Evolutionary conservation across 2,888 invertebrate species (phyloP), one percentile per base, ranked within the genome.

Genomic region (Orchestes rusci): DNA sequence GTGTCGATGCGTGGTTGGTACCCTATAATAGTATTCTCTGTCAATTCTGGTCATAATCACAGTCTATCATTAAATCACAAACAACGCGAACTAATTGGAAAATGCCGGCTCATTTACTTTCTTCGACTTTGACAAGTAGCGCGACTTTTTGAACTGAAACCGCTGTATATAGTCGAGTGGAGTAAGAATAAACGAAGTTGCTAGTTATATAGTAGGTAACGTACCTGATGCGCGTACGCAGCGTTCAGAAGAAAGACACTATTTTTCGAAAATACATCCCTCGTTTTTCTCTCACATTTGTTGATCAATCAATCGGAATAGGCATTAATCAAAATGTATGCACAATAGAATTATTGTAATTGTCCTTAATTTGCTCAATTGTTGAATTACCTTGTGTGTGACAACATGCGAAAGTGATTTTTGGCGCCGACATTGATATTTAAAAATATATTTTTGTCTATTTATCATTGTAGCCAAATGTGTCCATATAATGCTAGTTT

Each of bases 11-110:
- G 36, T 44, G 16, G 51, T 48, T 15, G 45, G 49, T 33, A 54
- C 54, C 52, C 55, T 55, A 51, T 34, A 55, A 54, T 56, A 55
- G 35, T 54, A 47, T 47, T 52, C 51, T 40, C 50, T 50, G 35
- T 53, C 55, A 53, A 50, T 20, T 53, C 50, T 53, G 34, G 51
- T 53, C 56, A 56, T 56, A 51, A 49, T 51, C 52, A 51, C 54
- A 45, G 39, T 42, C 48, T 45, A 45, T 43, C 45, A 50, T 47
- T 45, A 2, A 48, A 34, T 45, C 27, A 20, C 23, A 4, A 32
- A 35, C 42, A 45, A 43, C 23, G 20, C 12, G 42, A 35, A 50
- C 12, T 20, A 39, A 44, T 41, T 13, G 4, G 18, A 30, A 33
- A 45, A 32, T 18, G 43, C 48, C 50, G 45, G 50, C 43, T 50